Base-by-base conservation (phyloP, 2,888 invertebrate species). In the Euproctis similis region DNA sequence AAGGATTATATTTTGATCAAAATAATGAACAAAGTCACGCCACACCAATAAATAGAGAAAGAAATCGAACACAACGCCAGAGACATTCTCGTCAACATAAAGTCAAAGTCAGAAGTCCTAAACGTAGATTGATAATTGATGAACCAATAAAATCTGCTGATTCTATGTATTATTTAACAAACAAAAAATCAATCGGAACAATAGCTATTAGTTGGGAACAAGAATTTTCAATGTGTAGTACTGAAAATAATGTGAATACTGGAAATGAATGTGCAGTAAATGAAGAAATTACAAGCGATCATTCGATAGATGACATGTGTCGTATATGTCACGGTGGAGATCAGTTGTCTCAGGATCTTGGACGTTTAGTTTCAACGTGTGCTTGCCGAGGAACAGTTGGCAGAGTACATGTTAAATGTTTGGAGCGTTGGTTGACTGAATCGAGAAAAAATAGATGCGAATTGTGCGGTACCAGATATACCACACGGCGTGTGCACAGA, bases 371-470 rank as follows among this genome's bases (percentile, higher is more conserved):
- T 55, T 81, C 81, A 0, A 77, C 82, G 1, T 84, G 84, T 39
- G 86, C 65, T 2, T 84, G 84, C 37, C 66, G 82, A 1, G 93
- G 92, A 0, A 89, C 91, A 1, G 89, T 92, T 42, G 92, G 92
- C 0, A 85, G 90, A 30, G 88, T 92, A 7, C 92, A 92, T 64
- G 86, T 90, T 2, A 86, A 87, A 33, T 93, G 93, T 59, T 70
- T 93, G 46, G 92, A 93, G 67, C 86, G 87, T 28, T 93, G 93
- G 93, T 73, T 93, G 19, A 90, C 91, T 1, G 90, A 91, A 58
- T 89, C 90, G 1, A 90, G 91, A 14, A 87, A 88, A 35, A 88
- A 88, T 5, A 77, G 81, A 16, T 93, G 93, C 58, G 93, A 93
- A 59, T 80, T 93, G 10, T 93, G 93, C 62, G 88, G 90, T 10